Percentiles rank a stretch among this genome's conserved stretches.
These are phyloP conservation scores for Hymenopus coronatus DNA, from an alignment of 2,888 invertebrate species.

Conservation along the genomic window DNA sequence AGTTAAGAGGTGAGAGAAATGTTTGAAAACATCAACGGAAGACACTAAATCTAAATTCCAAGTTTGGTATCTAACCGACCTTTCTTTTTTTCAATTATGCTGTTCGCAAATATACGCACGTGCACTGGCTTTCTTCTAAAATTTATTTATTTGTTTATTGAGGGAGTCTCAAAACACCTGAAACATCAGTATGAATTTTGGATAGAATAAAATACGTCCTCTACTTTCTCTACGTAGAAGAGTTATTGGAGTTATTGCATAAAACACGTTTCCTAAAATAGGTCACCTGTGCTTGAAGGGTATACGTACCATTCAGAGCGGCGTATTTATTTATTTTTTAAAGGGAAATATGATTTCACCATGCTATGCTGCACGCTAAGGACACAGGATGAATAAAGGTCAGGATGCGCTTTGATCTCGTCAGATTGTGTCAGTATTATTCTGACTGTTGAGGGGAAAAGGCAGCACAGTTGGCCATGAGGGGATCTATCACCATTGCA, in stretches of 20 bases:
- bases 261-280: background rate
- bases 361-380: background rate
- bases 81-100: no score
- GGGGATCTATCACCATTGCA: background rate
- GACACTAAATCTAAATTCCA: no score
- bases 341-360: background rate
- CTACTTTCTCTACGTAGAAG: no score
- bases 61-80: no score
- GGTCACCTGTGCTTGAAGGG: background rate
- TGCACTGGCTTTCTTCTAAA: no score
- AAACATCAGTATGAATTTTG: no score
- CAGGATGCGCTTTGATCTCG: background rate
- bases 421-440: background rate
- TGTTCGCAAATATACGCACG: no score
- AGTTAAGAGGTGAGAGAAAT: no score
- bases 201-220: no score
- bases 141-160: no score
- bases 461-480: background rate
- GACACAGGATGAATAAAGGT: background rate
- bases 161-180: no score
- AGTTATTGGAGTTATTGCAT: background rate
- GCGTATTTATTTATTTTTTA: background rate
- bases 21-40: no score
- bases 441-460: background rate
- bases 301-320: background rate